Percentiles rank a stretch among this genome's conserved stretches.
Evolutionary conservation across 2,113 vertebrate genomes (phyloP).

Genomic region (Rhinogobius similis): DNA sequence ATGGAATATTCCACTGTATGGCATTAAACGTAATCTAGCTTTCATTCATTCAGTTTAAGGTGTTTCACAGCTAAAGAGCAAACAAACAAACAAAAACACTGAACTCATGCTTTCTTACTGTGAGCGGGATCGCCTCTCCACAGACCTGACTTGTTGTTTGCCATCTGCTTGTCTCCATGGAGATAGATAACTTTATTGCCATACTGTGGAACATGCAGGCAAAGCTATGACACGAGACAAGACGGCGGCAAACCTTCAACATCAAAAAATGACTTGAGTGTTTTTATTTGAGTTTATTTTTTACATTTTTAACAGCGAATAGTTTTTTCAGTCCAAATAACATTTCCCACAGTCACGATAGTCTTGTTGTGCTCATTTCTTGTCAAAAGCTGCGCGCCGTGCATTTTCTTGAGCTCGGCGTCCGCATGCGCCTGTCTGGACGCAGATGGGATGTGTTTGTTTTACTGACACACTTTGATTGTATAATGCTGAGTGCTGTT

Average conservation of each 20-base stretch:
- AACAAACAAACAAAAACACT: too few species aligned
- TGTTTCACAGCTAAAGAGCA: too few species aligned
- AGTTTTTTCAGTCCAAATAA: neutral
- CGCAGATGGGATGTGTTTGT: conserved; percentile 16
- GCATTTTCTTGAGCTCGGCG: neutral
- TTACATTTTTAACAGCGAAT: too few species aligned
- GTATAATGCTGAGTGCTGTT: conserved; percentile 20
- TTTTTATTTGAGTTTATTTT: too few species aligned
- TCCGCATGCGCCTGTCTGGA: neutral
- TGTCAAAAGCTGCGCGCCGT: neutral
- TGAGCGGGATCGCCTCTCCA: neutral
- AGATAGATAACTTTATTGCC: too few species aligned
- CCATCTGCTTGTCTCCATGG: neutral
- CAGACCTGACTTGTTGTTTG: too few species aligned
- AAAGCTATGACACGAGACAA: too few species aligned
- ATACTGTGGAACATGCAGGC: too few species aligned
- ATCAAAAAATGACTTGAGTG: too few species aligned
- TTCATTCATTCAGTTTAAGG: neutral
- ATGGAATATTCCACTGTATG: neutral
- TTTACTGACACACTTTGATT: conserved; percentile 23
- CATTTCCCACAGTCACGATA: neutral
- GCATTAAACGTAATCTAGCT: neutral
- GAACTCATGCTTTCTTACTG: neutral
- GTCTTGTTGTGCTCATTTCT: neutral
- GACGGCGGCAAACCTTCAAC: too few species aligned